Evolutionary conservation across 2,113 vertebrate species (phyloP), one percentile per base, ranked within the genome.

Genomic region (Misgurnus anguillicaudatus): DNA sequence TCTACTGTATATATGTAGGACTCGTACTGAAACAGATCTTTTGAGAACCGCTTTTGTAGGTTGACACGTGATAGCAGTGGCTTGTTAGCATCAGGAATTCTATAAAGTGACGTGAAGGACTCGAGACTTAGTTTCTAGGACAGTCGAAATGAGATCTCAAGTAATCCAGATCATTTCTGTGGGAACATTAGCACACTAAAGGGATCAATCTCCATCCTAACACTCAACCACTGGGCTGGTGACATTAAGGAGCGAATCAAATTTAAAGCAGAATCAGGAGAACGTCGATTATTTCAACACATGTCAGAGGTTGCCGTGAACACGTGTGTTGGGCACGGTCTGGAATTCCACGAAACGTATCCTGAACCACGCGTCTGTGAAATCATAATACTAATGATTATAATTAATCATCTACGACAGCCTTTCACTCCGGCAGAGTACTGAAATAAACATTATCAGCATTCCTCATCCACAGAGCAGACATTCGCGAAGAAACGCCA

Each of bases 161-260:
- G 67, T 14, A 67, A 57, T 72, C 51, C 69, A 57, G 69, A 39
- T 72, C 51, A 41, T 21, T 57, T 72, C 69, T 71, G 68, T 71
- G 48, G 68, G 36, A 57, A 71, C 17, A 11, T 57, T 8, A 21
- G 69, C 51, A 55, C 36, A 72, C 51, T 19, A 53, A 31, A 70
- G 53, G 53, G 31, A 55, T 71, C 68, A 13, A 19, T 55, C 68
- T 71, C 17, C 48, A 39, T 51, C 36, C 66, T 9, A 51, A 51
- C 6, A 14, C 17, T 57, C 53, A 2, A 19, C 17, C 17, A 57
- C 53, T 19, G 53, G 17, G 17, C 53, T 19, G 7, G 17, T 17
- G 17, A 38, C 24, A 21, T 55, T 19, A 71, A 55, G 31, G 16
- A 39, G 17, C 39, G 68, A 70, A 19, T 41, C 17, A 3, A 39